Evolutionary conservation across 2,113 vertebrate genomes (phyloP), one percentile per base, ranked within the genome.

Genomic region (Phyllostomus discolor): DNA sequence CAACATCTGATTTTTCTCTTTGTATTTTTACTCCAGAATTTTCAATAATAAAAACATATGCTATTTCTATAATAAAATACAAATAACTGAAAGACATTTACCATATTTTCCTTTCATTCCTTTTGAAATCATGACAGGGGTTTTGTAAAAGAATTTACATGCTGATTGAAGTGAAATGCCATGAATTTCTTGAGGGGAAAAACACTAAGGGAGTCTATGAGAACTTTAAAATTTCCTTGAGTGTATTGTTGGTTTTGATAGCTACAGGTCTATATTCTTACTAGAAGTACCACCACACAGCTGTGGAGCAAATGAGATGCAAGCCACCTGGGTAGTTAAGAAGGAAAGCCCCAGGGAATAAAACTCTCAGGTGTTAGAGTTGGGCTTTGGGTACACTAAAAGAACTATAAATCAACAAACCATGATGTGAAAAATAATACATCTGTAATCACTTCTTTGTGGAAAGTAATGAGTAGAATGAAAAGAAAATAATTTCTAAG

Each of bases 221-320:
- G 59, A 76, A 46, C 11, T 97, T 79, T 67, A 67, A 31, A 46
- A 59, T 79, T 88, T 80, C 50, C 57, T 88, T 64, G 70, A 8
- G 8, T 48, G 1, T 73, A 28, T 57, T 90, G 57, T n/a, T 80
- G 17, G 2, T 22, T 94, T 73, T 90, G 82, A 76, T 88, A 88
- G 22, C 85, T 81, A 0, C 66, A 31, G 52, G 46, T 66, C 48
- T 62, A 1, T 75, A 70, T 76, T 95, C 24, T 62, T 87, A 57
- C 88, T 35, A 52, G 70, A 90, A 76, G 26, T 35, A 64, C 26
- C 14, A 72, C 57, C 52, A 48, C 24, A 81, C 24, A 90, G 50
- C 80, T 81, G 76, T 33, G 38, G 48, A 94, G 75, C 78, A 90
- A 96, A 95, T 76, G 88, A 95, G 57, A 75, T 67, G 19, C 19